Conservation (phyloP, 2,113 vertebrate genomes). For the Motacilla tschutschensis region DNA sequence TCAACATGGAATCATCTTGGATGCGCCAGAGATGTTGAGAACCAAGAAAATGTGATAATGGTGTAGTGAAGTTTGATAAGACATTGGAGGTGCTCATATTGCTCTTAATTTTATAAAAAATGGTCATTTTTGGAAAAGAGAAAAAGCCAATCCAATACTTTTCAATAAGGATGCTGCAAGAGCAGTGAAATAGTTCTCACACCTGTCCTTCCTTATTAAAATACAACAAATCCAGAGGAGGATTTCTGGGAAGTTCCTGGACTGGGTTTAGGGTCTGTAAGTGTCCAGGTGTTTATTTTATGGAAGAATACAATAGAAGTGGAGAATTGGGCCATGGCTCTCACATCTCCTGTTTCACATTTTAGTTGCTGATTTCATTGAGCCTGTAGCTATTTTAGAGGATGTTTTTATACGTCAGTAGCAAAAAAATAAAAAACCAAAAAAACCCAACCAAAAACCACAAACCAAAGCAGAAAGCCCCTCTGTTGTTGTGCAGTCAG, state of each 20-base stretch:
- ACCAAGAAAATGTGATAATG: neutral
- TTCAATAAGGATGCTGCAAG: neutral
- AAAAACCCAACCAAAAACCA: neutral
- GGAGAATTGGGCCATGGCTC: neutral
- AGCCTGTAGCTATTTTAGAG: neutral
- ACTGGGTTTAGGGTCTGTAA: neutral
- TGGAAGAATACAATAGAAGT: neutral
- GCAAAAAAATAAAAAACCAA: neutral
- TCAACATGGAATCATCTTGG: neutral
- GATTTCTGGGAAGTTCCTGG: neutral
- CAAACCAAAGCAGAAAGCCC: neutral
- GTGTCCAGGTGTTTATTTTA: neutral
- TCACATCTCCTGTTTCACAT: neutral
- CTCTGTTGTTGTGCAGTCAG: neutral
- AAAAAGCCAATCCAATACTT: neutral
- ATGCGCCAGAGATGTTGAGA: neutral
- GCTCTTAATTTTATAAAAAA: neutral
- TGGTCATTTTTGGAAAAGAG: neutral
- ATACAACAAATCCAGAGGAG: neutral
- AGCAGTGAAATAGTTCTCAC: neutral
- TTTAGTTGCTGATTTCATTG: neutral
- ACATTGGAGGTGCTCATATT: neutral
- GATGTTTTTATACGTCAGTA: neutral
- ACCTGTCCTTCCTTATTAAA: neutral
- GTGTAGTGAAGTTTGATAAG: neutral